Conservation (phyloP, 2,113 vertebrate genomes). For the Vicugna pacos region DNA sequence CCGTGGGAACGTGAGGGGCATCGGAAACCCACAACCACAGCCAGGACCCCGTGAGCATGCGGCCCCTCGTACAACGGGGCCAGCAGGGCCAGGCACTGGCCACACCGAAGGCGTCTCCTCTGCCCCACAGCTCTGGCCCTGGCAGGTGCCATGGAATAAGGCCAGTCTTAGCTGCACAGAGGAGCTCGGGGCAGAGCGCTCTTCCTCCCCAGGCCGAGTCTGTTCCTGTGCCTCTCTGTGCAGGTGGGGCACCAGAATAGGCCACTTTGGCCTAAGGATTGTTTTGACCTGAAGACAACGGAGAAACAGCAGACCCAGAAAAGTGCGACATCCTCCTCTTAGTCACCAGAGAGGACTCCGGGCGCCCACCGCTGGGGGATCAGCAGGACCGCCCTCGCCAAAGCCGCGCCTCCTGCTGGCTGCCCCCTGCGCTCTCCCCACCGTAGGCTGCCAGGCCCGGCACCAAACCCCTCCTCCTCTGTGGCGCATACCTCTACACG, state of each 20-base stretch:
- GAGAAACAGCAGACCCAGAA: neutral
- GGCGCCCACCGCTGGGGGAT: neutral
- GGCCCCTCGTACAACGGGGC: too few relatives aligned
- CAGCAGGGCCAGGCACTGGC: neutral
- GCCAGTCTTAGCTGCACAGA: neutral
- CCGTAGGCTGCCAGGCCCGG: too few relatives aligned
- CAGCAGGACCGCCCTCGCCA: too few relatives aligned
- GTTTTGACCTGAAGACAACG: neutral
- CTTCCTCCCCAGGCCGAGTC: neutral
- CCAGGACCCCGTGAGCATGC: neutral
- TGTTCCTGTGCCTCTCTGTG: neutral
- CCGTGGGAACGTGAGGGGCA: neutral
- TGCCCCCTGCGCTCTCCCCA: too few relatives aligned
- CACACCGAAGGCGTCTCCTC: neutral
- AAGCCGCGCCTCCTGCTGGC: too few relatives aligned
- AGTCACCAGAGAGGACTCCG: neutral
- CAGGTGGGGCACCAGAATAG: neutral
- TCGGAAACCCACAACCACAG: neutral
- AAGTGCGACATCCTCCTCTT: neutral
- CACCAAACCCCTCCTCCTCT: neutral
- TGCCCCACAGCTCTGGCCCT: neutral
- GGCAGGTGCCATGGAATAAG: fast-evolving
- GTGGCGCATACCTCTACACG: neutral
- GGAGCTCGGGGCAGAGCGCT: too few relatives aligned
- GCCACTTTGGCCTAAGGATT: neutral